phyloP scores from a whole-genome alignment of 2,888 invertebrate species.

The Parelbella ahira region DNA sequence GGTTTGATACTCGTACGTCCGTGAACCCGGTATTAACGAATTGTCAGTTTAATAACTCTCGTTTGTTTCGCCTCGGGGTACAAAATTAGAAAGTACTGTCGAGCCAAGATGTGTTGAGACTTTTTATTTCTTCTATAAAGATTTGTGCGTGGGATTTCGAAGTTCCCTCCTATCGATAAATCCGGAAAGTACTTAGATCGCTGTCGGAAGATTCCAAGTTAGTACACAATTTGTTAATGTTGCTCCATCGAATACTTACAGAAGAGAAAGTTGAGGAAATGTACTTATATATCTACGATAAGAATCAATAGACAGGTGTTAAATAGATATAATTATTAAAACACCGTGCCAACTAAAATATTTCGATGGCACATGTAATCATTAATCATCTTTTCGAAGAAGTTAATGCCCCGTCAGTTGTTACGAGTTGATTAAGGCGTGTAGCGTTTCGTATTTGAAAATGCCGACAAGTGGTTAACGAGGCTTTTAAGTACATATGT shows the following conservation, averaged over 20 bases:
- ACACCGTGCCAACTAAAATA: conserved; percentile 15
- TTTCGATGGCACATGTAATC: conserved; percentile 5
- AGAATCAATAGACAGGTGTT: conserved; percentile 14
- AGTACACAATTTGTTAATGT: conserved; percentile 36
- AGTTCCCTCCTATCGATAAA: conserved; percentile 36
- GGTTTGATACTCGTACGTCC: no score
- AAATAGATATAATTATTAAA: conserved; percentile 15
- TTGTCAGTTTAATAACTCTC: conserved; percentile 60
- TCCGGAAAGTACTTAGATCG: conserved; percentile 56
- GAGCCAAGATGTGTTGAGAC: conserved; percentile 41
- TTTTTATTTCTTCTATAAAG: conserved; percentile 58
- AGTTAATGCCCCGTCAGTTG: conserved; percentile 18
- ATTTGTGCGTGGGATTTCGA: conserved; percentile 59
- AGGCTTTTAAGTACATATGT: no score
- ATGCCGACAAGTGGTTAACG: conserved; percentile 15
- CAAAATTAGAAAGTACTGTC: conserved; percentile 73
- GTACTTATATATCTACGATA: no score
- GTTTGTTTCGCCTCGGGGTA: conserved; percentile 65
- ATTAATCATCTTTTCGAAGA: conserved; percentile 19
- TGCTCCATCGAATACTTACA: conserved; percentile 42
- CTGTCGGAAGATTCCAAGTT: conserved; percentile 40
- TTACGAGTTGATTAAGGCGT: conserved; percentile 16
- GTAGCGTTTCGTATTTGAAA: conserved; percentile 13
- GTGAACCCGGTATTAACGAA: conserved; percentile 42
- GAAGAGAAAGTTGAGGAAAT: conserved; percentile 63